Evolutionary conservation across 1,140 invertebrate genomes (phyloP).

Genomic region (Habropoda laboriosa): DNA sequence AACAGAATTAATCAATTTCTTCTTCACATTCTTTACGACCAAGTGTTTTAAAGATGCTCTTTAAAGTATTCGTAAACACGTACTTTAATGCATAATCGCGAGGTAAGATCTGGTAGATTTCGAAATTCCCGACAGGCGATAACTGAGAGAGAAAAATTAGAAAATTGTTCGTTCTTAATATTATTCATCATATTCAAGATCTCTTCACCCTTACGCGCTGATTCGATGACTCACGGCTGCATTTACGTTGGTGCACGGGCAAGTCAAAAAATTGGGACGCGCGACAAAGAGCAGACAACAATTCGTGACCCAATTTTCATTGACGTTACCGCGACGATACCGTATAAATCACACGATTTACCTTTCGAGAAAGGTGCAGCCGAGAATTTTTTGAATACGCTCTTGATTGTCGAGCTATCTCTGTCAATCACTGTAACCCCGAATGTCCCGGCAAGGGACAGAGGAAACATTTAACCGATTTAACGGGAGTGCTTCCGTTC

Average conservation of each 20-base stretch:
- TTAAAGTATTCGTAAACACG: too few relatives aligned
- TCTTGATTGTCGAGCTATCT: constrained; percentile 19
- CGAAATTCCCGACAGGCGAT: too few relatives aligned
- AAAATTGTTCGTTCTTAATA: neutral
- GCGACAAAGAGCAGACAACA: constrained; percentile 44
- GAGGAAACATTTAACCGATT: constrained; percentile 53
- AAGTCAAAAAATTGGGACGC: constrained; percentile 57
- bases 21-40: too few relatives aligned
- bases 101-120: too few relatives aligned
- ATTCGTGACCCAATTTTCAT: constrained; percentile 48
- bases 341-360: constrained; percentile 5
- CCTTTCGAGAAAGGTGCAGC: neutral
- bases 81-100: too few relatives aligned
- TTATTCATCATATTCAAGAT: neutral
- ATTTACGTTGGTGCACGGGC: constrained; percentile 5
- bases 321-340: neutral
- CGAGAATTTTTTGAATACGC: constrained; percentile 15
- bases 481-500: constrained; percentile 48
- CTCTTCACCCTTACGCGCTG: neutral
- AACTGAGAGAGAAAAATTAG: neutral
- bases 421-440: constrained; percentile 33
- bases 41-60: too few relatives aligned
- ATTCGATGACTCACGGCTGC: constrained; percentile 49
- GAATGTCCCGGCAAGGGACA: constrained; percentile 10
- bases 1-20: too few relatives aligned